Percentiles rank a stretch among this genome's conserved stretches.
phyloP scores from a whole-genome alignment of 2,113 vertebrate species.

The Oncorhynchus mykiss region DNA sequence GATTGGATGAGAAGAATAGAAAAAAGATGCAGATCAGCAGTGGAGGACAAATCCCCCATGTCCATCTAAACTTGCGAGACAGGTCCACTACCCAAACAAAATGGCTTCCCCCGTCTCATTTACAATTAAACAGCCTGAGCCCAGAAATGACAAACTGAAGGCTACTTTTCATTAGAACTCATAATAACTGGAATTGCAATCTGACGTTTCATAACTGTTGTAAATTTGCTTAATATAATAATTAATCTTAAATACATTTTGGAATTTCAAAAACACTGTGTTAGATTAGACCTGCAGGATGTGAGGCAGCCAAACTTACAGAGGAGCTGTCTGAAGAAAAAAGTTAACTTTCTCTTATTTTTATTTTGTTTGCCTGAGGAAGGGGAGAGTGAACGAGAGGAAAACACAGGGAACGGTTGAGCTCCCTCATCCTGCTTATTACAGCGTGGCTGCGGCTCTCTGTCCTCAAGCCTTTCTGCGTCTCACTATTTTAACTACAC shows the following conservation, averaged over 20 bases:
- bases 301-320: background rate
- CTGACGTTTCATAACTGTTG: background rate
- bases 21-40: slow-evolving; percentile 69
- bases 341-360: slow-evolving; percentile 69
- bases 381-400: slow-evolving; percentile 37
- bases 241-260: slow-evolving; percentile 7
- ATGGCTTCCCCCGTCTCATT: slow-evolving; percentile 53
- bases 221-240: slow-evolving; percentile 8
- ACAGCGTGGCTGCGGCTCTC: slow-evolving; percentile 55
- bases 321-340: slow-evolving; percentile 19
- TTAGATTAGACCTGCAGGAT: background rate
- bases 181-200: background rate
- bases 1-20: slow-evolving; percentile 63
- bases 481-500: slow-evolving; percentile 78
- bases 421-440: slow-evolving; percentile 71
- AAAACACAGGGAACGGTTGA: slow-evolving; percentile 66
- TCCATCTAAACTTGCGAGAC: slow-evolving; percentile 61
- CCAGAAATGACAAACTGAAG: slow-evolving; percentile 24
- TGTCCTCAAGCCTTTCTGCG: slow-evolving; percentile 72
- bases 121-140: slow-evolving; percentile 57
- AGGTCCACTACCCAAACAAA: slow-evolving; percentile 56
- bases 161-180: slow-evolving; percentile 35
- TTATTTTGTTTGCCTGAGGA: slow-evolving; percentile 65
- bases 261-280: background rate
- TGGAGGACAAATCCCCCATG: slow-evolving; percentile 58